phyloP scores from a whole-genome alignment of 2,797 vertebrate genomes.

The Lithobates pipiens region DNA sequence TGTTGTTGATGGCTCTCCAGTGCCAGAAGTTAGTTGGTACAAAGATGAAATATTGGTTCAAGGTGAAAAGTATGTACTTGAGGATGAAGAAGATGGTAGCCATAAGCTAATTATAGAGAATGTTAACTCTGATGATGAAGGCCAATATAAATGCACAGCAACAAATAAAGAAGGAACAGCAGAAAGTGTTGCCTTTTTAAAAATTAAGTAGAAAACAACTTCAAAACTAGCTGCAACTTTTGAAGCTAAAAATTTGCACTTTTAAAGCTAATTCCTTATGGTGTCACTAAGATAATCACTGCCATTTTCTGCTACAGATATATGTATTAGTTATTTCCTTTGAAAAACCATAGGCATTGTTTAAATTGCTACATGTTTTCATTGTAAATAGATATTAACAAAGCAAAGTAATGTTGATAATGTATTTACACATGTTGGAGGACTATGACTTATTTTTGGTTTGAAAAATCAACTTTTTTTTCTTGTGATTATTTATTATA shows the following conservation, averaged over 20 bases:
- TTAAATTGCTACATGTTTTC: neutral
- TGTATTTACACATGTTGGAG: neutral
- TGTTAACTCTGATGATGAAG: slow-evolving; percentile 81
- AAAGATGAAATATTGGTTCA: slow-evolving; percentile 83
- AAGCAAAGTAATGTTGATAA: neutral
- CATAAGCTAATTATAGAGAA: slow-evolving; percentile 90
- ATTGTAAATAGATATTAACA: slow-evolving; percentile 19
- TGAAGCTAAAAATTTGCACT: slow-evolving; percentile 32
- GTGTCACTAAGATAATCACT: slow-evolving; percentile 17
- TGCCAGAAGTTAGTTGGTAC: slow-evolving; percentile 85
- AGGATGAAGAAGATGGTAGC: slow-evolving; percentile 85
- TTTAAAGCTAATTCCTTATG: slow-evolving; percentile 9
- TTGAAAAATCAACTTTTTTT: neutral
- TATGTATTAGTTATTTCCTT: slow-evolving; percentile 1
- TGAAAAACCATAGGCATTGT: neutral
- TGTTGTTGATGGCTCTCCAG: slow-evolving; percentile 86
- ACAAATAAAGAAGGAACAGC: slow-evolving; percentile 83
- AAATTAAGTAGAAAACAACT: slow-evolving; percentile 76
- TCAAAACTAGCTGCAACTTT: neutral
- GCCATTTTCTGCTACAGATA: slow-evolving; percentile 31
- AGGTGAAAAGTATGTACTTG: slow-evolving; percentile 83
- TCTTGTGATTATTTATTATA: neutral
- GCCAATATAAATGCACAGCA: slow-evolving; percentile 91
- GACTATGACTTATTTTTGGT: neutral
- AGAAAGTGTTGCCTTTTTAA: slow-evolving; percentile 84